Evolutionary conservation across 1,140 invertebrate genomes (phyloP), one percentile per base, ranked within the genome.

Genomic region (Heliothis virescens): DNA sequence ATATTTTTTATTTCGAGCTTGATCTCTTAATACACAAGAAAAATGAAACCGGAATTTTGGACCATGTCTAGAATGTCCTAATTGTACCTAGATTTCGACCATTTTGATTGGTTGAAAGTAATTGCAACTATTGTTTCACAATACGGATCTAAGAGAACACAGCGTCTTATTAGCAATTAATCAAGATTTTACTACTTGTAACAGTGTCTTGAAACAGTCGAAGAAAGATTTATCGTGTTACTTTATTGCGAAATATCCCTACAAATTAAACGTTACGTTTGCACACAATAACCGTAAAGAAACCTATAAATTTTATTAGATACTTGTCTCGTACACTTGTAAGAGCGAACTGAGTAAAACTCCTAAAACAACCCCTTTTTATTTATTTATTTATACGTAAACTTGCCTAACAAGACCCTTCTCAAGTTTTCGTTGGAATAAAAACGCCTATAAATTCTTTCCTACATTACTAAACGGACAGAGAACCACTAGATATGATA

Each of bases 171-270:
- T 5, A 41, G 5, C 34, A 41, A 41, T 7, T 41, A 7, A 41
- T 41, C 34, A 41, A 41, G 34, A 41, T 41, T 41, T 41, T 41
- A 41, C 34, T 41, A 41, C 34, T 94, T 99, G 98, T 87, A 99
- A 96, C 98, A 99, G 95, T n/a, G 96, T 96, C 78, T 85, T 99
- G 95, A 15, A 96, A 96, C 79, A 86, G 16, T 55, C 9, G n/a
- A 16, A 55, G n/a, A 55, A 55, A 55, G 16, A 16, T 29, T 18
- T 60, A 21, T 41, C 34, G 9, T 41, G 34, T 41, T 60, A 60
- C 29, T 60, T 60, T 60, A 60, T 29, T 26, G 59, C 59, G 18
- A 21, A 9, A 41, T 41, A 5, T 29, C 10, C 21, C 59, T 26
- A 29, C n/a, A 26, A 60, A 60, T 60, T 60, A 60, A 29, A 29